These are phyloP conservation scores for Borostomias antarcticus DNA, from an alignment of 2,797 vertebrate genomes.

Conservation along the genomic window DNA sequence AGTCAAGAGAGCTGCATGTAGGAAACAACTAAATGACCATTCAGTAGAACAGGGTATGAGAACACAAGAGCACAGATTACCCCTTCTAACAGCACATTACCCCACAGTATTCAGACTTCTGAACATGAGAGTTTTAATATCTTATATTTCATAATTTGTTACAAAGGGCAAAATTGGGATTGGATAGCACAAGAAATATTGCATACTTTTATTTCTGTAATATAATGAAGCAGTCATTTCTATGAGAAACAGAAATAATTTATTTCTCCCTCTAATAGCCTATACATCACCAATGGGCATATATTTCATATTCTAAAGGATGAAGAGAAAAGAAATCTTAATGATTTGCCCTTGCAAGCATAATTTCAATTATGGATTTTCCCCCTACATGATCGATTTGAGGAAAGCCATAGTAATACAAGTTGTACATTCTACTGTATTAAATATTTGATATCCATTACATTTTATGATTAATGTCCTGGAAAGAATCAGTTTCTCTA, in stretches of 20 bases:
- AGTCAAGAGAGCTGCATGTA: no score
- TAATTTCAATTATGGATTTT: conserved; percentile 87
- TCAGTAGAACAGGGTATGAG: background rate
- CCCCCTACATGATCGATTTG: conserved; percentile 80
- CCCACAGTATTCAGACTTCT: conserved; percentile 5
- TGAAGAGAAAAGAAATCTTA: conserved; percentile 77
- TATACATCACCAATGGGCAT: conserved; percentile 77
- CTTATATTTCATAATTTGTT: conserved; percentile 30
- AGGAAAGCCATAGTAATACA: conserved; percentile 81
- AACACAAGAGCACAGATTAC: background rate
- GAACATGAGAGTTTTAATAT: conserved; percentile 18
- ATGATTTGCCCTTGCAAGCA: conserved; percentile 81
- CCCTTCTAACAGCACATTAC: no score
- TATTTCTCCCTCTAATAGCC: conserved; percentile 76
- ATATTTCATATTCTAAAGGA: conserved; percentile 79
- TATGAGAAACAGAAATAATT: conserved; percentile 74
- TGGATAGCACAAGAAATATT: conserved; percentile 64
- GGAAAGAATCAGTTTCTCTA: conserved; percentile 82
- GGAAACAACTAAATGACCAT: no score
- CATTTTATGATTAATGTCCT: conserved; percentile 83
- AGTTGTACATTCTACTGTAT: conserved; percentile 83
- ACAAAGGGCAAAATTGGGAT: conserved; percentile 40
- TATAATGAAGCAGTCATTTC: conserved; percentile 77
- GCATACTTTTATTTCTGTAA: conserved; percentile 71
- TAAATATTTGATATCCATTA: conserved; percentile 87